Evolutionary conservation across 2,888 invertebrate species (phyloP), one percentile per base, ranked within the genome.

Genomic region (Acleris laterana): DNA sequence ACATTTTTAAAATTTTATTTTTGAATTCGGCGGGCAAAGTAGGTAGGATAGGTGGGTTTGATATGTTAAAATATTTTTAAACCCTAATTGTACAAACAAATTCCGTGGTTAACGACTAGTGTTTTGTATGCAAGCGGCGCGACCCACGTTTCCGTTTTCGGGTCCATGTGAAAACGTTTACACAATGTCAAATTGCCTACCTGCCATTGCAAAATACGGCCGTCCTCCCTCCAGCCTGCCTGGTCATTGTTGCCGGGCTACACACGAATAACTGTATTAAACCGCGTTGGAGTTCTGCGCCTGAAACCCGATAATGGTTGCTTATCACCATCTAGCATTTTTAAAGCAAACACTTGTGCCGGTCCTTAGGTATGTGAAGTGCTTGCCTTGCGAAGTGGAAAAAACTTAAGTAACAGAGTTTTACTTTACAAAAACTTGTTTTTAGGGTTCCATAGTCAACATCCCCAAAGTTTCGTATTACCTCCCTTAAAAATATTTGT

Each of bases 151-250:
- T 89, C 88, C 89, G 88, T 85, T 87, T 85, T 84, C 77, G 84
- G 84, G 79, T 81, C 82, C 81, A 85, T 84, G 85, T 87, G 84
- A 87, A 86, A 89, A 88, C 86, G 84, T 87, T 88, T 85, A 84
- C 86, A 88, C 89, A 89, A 89, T 88, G 86, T 87, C 86, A 84
- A 86, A 87, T 87, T 83, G 84, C 76, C 80, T 81, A 83, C 82
- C 85, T 85, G 84, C 71, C 77, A 75, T 88, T 86, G 85, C 86
- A 80, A 87, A 86, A 86, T 77, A 75, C 77, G 79, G 74, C 85
- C 84, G 85, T 83, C 84, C 86, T 81, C 81, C 81, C 55, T 49
- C 84, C 86, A 81, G 82, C 81, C 55, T 49, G 74, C 74, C 68
- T 38, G 66, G 61, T 71, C 75, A 77, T 83, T 81, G 81, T 82